Evolutionary conservation across 1,140 invertebrate species (phyloP).

Genomic region (Drosophila ficusphila): DNA sequence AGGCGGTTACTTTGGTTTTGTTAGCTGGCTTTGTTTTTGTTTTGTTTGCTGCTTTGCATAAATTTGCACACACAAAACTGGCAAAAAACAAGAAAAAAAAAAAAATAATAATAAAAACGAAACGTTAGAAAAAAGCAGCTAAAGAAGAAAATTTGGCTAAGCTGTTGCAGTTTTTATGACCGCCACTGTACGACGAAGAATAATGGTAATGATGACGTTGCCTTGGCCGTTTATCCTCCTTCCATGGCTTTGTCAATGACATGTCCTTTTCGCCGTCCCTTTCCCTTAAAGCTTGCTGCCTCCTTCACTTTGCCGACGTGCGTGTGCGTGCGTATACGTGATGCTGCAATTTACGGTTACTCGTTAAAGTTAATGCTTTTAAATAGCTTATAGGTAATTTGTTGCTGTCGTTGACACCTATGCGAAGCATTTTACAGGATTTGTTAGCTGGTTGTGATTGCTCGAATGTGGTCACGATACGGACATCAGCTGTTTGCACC

Average conservation of each 20-base stretch:
- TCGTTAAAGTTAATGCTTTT: conserved; percentile 64
- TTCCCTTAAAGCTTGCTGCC: background rate
- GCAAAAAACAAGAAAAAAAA: background rate
- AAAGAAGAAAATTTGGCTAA: conserved; percentile 31
- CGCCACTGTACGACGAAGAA: conserved; percentile 52
- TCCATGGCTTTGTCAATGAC: conserved; percentile 49
- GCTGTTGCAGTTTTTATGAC: conserved; percentile 64
- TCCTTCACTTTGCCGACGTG: background rate
- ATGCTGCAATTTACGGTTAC: conserved; percentile 70
- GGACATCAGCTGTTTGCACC: conserved; percentile 64
- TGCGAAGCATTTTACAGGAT: conserved; percentile 58
- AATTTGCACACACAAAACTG: conserved; percentile 48
- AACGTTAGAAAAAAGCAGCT: conserved; percentile 2
- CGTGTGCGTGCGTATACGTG: conserved; percentile 46
- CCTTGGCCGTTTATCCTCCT: conserved; percentile 29
- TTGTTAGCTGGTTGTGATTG: conserved; percentile 19
- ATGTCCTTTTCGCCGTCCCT: conserved; percentile 38
- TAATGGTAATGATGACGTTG: conserved; percentile 45
- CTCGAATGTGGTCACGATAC: conserved; percentile 47
- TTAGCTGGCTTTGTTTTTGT: conserved; percentile 28
- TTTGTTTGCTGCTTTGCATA: conserved; percentile 51
- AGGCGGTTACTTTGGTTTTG: conserved; percentile 23
- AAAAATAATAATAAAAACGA: background rate
- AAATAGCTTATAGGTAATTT: conserved; percentile 65
- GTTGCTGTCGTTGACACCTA: conserved; percentile 60